Conservation (phyloP, 2,113 vertebrate genomes). For the Alexandromys fortis region DNA sequence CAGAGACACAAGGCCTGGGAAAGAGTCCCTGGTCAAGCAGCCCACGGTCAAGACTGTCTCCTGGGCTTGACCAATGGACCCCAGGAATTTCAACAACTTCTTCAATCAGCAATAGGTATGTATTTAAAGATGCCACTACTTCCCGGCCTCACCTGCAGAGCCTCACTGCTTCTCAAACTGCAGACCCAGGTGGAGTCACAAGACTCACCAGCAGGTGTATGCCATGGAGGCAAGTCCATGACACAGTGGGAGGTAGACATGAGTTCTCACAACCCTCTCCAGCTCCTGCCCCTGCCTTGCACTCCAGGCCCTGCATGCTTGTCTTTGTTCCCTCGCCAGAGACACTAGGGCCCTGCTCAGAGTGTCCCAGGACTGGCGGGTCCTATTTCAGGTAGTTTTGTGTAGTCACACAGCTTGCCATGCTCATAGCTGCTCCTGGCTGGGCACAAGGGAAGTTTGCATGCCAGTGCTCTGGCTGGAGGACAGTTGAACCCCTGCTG, state of each 20-base stretch:
- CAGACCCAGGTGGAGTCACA: too few species aligned
- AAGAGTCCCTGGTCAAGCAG: fast-evolving
- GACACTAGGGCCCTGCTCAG: background rate
- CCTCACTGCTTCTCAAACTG: background rate
- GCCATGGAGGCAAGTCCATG: background rate
- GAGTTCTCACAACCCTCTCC: background rate
- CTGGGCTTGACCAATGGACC: background rate
- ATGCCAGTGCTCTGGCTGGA: background rate
- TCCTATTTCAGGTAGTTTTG: background rate
- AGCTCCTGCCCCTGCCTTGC: background rate
- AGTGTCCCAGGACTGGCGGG: background rate
- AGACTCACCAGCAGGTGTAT: background rate
- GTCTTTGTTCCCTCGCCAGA: background rate
- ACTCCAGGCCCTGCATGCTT: too few species aligned
- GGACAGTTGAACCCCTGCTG: background rate
- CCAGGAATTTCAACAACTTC: background rate
- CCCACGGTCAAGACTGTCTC: background rate
- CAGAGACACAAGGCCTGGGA: fast-evolving
- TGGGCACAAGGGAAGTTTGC: background rate
- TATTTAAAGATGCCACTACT: background rate
- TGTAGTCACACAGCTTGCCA: background rate
- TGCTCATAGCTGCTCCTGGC: background rate
- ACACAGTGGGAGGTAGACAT: background rate
- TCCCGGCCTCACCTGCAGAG: background rate
- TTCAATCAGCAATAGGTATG: background rate